Conservation (phyloP, 2,797 vertebrate species). For the Ptychobarbus kaznakovi region DNA sequence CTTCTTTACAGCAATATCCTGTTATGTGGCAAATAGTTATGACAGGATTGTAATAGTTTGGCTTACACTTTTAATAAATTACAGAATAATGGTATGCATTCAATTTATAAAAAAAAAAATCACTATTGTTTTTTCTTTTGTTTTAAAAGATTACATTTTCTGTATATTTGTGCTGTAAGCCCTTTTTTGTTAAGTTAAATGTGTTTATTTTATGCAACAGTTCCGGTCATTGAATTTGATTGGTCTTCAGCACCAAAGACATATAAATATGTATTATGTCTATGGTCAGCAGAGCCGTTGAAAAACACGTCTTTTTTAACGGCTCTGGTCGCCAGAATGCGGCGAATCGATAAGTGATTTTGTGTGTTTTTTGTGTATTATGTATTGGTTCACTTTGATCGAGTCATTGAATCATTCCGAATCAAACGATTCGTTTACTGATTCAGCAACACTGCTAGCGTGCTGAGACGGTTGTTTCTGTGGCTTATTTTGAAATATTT, state of each 20-base stretch:
- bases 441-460: background rate
- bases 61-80: background rate
- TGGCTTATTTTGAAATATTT: background rate
- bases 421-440: background rate
- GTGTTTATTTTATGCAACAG: background rate
- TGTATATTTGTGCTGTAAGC: background rate
- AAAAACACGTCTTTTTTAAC: background rate
- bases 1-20: background rate
- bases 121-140: background rate
- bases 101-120: background rate
- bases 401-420: background rate
- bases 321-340: too few relatives aligned
- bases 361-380: background rate
- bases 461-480: background rate
- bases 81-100: background rate
- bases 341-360: too few relatives aligned
- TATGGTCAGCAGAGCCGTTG: background rate
- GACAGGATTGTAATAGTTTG: conserved; percentile 18
- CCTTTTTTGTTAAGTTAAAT: background rate
- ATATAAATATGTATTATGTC: too few relatives aligned
- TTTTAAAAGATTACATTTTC: background rate
- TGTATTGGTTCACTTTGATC: background rate
- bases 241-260: background rate
- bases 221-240: background rate
- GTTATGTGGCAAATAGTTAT: background rate